A percentile compares a stretch with the other conserved stretches of the same genome.
phyloP scores from a whole-genome alignment of 2,113 vertebrate genomes.

The Oxyura jamaicensis region DNA sequence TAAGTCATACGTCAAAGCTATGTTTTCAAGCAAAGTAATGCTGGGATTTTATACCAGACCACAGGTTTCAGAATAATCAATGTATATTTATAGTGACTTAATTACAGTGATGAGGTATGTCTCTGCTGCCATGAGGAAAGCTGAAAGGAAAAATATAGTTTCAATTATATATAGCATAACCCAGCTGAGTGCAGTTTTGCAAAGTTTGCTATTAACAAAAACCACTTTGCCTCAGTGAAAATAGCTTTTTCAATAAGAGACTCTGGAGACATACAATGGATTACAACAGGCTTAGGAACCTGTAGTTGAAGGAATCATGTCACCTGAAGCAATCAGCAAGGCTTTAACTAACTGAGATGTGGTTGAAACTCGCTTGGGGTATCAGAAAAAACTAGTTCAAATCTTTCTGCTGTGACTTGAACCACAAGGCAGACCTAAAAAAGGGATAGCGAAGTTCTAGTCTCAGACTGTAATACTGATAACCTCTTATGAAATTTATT shows the following conservation, averaged over 20 bases:
- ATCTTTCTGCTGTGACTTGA: background rate
- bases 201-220: slow-evolving; percentile 29
- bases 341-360: background rate
- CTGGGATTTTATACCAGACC: slow-evolving; percentile 35
- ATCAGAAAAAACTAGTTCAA: background rate
- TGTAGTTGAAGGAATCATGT: background rate
- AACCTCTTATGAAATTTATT: background rate
- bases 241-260: background rate
- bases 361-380: background rate
- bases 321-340: background rate
- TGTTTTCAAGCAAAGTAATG: background rate
- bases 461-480: background rate
- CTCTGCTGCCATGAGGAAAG: slow-evolving; percentile 16
- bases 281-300: background rate
- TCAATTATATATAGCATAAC: slow-evolving; percentile 1
- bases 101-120: slow-evolving; percentile 49
- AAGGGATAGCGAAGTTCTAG: background rate
- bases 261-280: background rate
- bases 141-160: slow-evolving; percentile 4
- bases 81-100: slow-evolving; percentile 52
- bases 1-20: slow-evolving; percentile 5
- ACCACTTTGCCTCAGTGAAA: background rate
- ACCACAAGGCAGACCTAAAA: background rate
- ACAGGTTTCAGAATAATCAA: slow-evolving; percentile 53
- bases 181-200: background rate